phyloP scores from a whole-genome alignment of 2,797 vertebrate species.

The Eupleurogrammus muticus region DNA sequence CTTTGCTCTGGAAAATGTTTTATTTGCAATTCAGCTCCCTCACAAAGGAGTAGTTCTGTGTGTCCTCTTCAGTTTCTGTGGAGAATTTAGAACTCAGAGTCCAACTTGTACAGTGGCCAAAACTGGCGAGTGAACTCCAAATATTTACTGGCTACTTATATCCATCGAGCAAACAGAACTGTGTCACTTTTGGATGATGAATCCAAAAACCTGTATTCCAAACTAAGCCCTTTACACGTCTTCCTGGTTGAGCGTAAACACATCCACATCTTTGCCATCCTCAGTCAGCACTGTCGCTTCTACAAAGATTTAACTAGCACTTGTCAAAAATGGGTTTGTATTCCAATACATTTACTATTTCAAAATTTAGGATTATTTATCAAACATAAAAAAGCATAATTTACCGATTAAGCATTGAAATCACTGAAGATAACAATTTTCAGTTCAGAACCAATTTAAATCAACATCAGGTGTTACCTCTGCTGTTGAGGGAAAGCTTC shows the following conservation, averaged over 20 bases:
- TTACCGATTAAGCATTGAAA: no score
- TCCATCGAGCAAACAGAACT: conserved; percentile 14
- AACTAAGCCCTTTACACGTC: not conserved
- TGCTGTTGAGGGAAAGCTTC: no score
- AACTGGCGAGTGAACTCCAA: conserved; percentile 9
- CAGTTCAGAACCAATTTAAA: no score
- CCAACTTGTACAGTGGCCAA: conserved; percentile 6
- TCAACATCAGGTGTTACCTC: no score
- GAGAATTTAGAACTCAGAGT: conserved; percentile 18
- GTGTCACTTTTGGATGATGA: not conserved
- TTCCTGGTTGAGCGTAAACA: not conserved
- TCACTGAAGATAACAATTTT: no score
- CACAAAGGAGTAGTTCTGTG: conserved; percentile 29
- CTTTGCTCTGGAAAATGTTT: conserved; percentile 29
- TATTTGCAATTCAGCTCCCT: conserved; percentile 16
- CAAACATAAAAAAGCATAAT: no score
- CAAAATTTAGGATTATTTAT: no score
- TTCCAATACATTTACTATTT: no score
- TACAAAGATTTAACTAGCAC: no score
- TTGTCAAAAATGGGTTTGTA: not conserved
- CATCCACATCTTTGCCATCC: not conserved
- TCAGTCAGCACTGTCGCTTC: no score
- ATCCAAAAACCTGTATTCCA: not conserved
- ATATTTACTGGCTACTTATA: conserved; percentile 40
- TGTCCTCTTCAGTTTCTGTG: conserved; percentile 25